phyloP scores from a whole-genome alignment of 1,140 invertebrate genomes.

The Megalopta genalis region DNA sequence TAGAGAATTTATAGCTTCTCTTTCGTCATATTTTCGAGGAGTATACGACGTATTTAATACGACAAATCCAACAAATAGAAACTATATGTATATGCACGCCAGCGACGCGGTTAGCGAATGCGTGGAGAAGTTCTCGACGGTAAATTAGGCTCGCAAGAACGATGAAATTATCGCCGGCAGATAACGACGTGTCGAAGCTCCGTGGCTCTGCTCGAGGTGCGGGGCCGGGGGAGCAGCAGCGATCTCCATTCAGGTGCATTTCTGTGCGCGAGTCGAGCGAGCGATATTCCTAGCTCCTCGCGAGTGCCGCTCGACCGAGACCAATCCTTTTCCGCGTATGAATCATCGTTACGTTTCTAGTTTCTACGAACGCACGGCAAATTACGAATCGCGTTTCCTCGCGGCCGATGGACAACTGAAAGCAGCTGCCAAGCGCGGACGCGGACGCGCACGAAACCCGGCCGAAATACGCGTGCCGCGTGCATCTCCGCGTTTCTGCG shows the following conservation, averaged over 20 bases:
- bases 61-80: too few relatives aligned
- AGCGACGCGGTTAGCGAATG: too few relatives aligned
- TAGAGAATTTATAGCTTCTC: too few relatives aligned
- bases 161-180: too few relatives aligned
- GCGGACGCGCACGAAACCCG: constrained; percentile 27
- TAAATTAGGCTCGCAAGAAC: too few relatives aligned
- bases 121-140: too few relatives aligned
- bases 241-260: not conserved
- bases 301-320: constrained; percentile 58
- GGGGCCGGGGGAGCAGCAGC: too few relatives aligned
- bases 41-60: too few relatives aligned
- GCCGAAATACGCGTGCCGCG: constrained; percentile 20
- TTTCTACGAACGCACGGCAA: constrained; percentile 45
- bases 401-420: constrained; percentile 24
- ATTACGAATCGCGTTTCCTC: constrained; percentile 53
- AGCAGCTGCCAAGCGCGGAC: constrained; percentile 15
- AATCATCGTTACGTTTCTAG: constrained; percentile 60
- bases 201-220: too few relatives aligned
- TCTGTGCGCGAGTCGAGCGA: constrained; percentile 4
- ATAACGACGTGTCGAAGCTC: too few relatives aligned
- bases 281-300: constrained; percentile 44
- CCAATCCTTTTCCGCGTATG: constrained; percentile 64
- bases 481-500: not conserved
- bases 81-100: too few relatives aligned
- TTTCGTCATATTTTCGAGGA: too few relatives aligned